phyloP scores from a whole-genome alignment of 2,113 vertebrate species.

The Solea solea region DNA sequence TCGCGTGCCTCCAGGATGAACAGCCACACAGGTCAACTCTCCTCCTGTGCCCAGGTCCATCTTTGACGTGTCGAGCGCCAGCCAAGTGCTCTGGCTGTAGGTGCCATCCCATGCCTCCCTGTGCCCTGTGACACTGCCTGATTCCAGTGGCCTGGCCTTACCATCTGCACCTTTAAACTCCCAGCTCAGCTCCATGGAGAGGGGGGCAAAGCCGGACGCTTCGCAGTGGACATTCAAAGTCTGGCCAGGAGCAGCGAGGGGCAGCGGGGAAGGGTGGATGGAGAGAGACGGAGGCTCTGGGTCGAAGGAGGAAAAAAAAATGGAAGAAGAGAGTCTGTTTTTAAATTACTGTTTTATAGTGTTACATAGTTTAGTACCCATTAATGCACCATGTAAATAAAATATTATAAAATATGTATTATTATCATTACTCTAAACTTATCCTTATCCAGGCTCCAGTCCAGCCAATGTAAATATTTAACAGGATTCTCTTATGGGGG shows the following conservation, averaged over 20 bases:
- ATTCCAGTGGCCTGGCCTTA: conserved; percentile 55
- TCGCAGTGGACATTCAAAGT: conserved; percentile 77
- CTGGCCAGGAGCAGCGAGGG: conserved; percentile 70
- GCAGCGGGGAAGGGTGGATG: conserved; percentile 74
- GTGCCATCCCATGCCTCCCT: conserved; percentile 83
- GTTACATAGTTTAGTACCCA: background rate
- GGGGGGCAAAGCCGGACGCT: conserved; percentile 83
- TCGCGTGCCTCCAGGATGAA: conserved; percentile 74
- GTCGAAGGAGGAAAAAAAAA: background rate
- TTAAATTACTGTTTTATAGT: no score
- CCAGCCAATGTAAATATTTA: no score
- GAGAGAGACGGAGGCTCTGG: conserved; percentile 67
- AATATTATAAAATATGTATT: no score
- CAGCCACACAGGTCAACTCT: conserved; percentile 79
- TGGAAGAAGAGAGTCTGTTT: no score
- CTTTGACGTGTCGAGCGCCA: conserved; percentile 64
- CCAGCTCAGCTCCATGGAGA: conserved; percentile 82
- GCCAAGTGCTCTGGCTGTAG: conserved; percentile 76
- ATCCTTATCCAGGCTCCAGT: no score
- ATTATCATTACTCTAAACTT: no score
- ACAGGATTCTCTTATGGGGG: no score
- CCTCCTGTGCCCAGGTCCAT: conserved; percentile 75
- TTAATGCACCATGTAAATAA: no score
- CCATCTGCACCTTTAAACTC: conserved; percentile 60
- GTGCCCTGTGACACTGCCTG: conserved; percentile 77